These are phyloP conservation scores for Oscheius onirici DNA, from an alignment of 2,888 invertebrate species.

Conservation along the genomic window DNA sequence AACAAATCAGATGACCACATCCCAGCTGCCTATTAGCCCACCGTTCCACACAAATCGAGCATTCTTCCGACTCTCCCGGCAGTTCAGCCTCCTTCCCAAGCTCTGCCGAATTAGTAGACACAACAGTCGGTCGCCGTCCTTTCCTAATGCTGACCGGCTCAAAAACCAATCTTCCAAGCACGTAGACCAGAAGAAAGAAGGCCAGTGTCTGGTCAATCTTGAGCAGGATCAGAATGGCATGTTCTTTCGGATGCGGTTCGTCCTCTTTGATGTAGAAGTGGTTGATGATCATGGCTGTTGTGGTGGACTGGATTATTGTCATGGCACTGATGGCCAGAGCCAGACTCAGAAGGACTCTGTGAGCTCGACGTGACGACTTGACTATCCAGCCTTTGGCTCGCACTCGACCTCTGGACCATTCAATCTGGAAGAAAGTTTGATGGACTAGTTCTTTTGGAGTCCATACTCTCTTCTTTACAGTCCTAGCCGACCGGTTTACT, in stretches of 20 bases:
- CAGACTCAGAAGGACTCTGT: constrained; percentile 29
- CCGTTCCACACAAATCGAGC: constrained; percentile 35
- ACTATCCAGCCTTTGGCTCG: constrained; percentile 36
- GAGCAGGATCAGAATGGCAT: constrained; percentile 24
- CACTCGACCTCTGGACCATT: constrained; percentile 20
- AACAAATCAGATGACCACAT: constrained; percentile 39
- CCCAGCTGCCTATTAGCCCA: constrained; percentile 37
- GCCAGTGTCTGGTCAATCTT: constrained; percentile 35
- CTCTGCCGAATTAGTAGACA: background rate
- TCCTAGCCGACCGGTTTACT: too few relatives aligned
- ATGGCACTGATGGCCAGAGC: constrained; percentile 31
- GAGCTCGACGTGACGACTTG: constrained; percentile 23
- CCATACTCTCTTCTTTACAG: too few relatives aligned
- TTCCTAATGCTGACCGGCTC: constrained; percentile 34
- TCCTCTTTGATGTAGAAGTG: constrained; percentile 36
- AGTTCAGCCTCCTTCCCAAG: background rate
- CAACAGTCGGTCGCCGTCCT: background rate
- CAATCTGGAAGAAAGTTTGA: constrained; percentile 18
- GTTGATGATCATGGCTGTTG: constrained; percentile 25
- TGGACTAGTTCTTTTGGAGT: too few relatives aligned
- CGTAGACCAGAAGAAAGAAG: constrained; percentile 30
- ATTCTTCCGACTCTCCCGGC: constrained; percentile 31
- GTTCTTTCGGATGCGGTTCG: constrained; percentile 28
- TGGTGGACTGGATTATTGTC: constrained; percentile 34
- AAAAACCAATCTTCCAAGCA: constrained; percentile 32